A percentile compares a stretch with the other conserved stretches of the same genome.
Conservation (phyloP, 2,113 vertebrate genomes). For the Eurypyga helias region DNA sequence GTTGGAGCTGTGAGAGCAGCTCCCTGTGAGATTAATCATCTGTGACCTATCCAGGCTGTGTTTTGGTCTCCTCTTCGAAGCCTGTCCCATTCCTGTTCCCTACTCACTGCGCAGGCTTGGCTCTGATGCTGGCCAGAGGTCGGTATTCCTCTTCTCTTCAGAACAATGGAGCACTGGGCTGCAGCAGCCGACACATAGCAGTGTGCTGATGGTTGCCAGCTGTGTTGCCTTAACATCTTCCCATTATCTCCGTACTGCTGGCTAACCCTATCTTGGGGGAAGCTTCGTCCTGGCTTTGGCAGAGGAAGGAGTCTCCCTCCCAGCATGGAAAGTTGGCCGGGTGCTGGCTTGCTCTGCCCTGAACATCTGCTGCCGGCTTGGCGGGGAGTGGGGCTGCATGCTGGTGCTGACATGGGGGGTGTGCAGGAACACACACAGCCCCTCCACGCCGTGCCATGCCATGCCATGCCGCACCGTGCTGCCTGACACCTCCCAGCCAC, state of each 20-base stretch:
- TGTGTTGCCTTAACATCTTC: conserved; percentile 66
- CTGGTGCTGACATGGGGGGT: background rate
- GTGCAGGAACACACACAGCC: conserved; percentile 20
- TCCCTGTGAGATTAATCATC: conserved; percentile 4
- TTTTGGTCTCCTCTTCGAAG: background rate
- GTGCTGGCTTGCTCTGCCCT: conserved; percentile 13
- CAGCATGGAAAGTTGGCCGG: conserved; percentile 49
- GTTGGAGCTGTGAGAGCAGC: background rate
- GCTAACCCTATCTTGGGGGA: conserved; percentile 22
- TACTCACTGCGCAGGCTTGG: background rate
- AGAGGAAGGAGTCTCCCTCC: conserved; percentile 50
- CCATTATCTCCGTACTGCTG: conserved; percentile 52
- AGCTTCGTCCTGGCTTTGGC: conserved; percentile 28
- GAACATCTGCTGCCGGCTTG: conserved; percentile 45
- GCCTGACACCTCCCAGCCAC: fast-evolving
- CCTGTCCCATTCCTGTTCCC: background rate
- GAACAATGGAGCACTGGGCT: background rate
- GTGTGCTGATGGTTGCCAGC: conserved; percentile 64
- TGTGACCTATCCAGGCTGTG: background rate
- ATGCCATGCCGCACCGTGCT: background rate
- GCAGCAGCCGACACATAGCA: background rate
- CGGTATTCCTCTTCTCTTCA: background rate
- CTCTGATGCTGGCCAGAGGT: background rate
- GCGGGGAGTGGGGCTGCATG: background rate
- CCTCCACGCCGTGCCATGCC: fast-evolving